Base-by-base conservation (phyloP, 1,140 invertebrate species). In the Uloborus diversus region DNA sequence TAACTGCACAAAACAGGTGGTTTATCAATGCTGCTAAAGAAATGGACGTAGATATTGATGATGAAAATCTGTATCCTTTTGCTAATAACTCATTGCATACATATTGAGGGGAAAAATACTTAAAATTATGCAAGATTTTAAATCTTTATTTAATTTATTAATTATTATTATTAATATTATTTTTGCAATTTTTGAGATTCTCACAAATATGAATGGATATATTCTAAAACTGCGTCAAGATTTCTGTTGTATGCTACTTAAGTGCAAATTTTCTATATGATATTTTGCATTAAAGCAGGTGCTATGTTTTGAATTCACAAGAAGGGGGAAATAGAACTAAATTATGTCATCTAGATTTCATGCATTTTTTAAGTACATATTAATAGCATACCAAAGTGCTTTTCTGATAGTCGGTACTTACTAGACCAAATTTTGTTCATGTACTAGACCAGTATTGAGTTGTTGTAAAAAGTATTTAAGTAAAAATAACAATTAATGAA, bases 31-130 rank as follows among this genome's bases (percentile, higher is more conserved):
- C 92, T 5, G 92, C 92, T 0, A 89, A 92, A 82, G 94, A 97
- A 80, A 93, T 95, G 90, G 96, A 97, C 86, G 90, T 98, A 73
- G 89, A 95, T 53, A 86, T 96, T 11, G 94, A 96, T 83, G 92
- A 94, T 61, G 89, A 91, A 80, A 88, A 91, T 84, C 82, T 90
- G 90, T 93, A 91, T 90, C 89, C 88, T 85, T 88, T 89, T 49
- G 11, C 20, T 14, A 4, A 33, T 30, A n/a, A n/a, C n/a, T n/a
- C n/a, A n/a, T n/a, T n/a, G n/a, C 7, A n/a, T 42, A 42, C 17
- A 53, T 20, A 20, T 53, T 9, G 23, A 53, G 5, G 7, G 7
- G 17, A 53, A 20, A 20, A 17, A 53, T 1, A 1, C 23, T 53
- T 7, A 17, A n/a, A 17, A 20, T 20, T 53, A 17, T 42, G 9